These are phyloP conservation scores for Dendroctonus valens DNA, from an alignment of 1,140 invertebrate species.

Conservation along the genomic window DNA sequence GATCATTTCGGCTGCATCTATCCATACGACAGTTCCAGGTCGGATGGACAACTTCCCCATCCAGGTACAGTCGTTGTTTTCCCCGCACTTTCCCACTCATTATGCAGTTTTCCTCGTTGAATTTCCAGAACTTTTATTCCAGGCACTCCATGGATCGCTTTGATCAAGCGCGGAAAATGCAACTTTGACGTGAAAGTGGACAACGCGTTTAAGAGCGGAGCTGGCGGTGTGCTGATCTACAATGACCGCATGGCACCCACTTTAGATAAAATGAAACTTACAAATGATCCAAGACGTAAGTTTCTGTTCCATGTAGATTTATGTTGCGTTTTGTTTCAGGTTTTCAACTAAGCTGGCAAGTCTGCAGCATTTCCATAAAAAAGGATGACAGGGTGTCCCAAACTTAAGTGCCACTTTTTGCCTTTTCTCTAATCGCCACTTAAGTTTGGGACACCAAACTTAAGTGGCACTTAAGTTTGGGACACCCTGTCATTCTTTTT, in stretches of 20 bases:
- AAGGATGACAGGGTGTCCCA: too few species aligned
- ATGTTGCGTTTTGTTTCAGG: too few species aligned
- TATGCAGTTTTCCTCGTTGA: neutral
- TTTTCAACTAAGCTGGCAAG: too few species aligned
- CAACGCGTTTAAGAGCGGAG: slow-evolving; percentile 67
- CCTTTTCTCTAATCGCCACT: too few species aligned
- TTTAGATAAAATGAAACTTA: slow-evolving; percentile 70
- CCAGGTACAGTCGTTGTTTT: slow-evolving; percentile 40
- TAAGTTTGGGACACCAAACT: too few species aligned
- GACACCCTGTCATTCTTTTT: too few species aligned
- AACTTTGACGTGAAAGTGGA: slow-evolving; percentile 75
- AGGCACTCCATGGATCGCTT: slow-evolving; percentile 68
- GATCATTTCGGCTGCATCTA: slow-evolving; percentile 66
- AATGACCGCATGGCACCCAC: slow-evolving; percentile 65
- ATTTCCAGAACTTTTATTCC: slow-evolving; percentile 4
- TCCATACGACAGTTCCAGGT: slow-evolving; percentile 56
- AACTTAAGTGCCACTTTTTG: too few species aligned
- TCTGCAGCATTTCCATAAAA: too few species aligned
- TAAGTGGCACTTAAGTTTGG: too few species aligned
- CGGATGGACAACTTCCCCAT: slow-evolving; percentile 52
- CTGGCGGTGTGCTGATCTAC: slow-evolving; percentile 73
- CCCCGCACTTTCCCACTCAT: neutral
- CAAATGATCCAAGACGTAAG: slow-evolving; percentile 61
- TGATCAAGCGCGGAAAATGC: slow-evolving; percentile 70
- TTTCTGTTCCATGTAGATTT: too few species aligned